Conservation (phyloP, 2,113 vertebrate genomes). For the Holacanthus passer region DNA sequence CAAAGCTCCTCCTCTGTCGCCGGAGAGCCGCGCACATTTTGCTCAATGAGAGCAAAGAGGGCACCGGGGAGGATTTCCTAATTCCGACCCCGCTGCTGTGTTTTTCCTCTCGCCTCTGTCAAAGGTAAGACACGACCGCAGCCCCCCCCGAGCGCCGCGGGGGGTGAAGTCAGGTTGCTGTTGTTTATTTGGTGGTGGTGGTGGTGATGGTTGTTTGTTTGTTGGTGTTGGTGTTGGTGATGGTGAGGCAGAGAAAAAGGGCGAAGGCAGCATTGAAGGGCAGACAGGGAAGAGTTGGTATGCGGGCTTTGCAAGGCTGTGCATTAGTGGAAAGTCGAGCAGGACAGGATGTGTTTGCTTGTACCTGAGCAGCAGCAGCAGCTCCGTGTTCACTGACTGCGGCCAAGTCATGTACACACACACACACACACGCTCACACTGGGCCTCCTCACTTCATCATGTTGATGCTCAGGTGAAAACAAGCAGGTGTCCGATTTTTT, state of each 20-base stretch:
- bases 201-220: conserved; percentile 14
- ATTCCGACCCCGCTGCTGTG: conserved; percentile 65
- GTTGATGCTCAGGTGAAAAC: conserved; percentile 30
- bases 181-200: conserved; percentile 6
- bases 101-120: conserved; percentile 64
- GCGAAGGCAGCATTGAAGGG: conserved; percentile 71
- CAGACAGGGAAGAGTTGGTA: too few relatives aligned
- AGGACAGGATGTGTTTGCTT: conserved; percentile 43
- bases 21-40: conserved; percentile 73
- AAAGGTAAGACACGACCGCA: conserved; percentile 76
- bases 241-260: conserved; percentile 51
- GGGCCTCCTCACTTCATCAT: conserved; percentile 40
- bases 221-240: too few relatives aligned
- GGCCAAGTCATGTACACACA: conserved; percentile 44
- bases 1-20: conserved; percentile 80
- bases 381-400: conserved; percentile 10
- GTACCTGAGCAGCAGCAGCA: conserved; percentile 50
- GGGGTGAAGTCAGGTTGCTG: conserved; percentile 7
- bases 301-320: conserved; percentile 18
- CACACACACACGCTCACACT: too few relatives aligned
- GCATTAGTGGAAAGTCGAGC: conserved; percentile 57
- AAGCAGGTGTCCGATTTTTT: conserved; percentile 3
- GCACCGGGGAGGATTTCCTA: conserved; percentile 73
- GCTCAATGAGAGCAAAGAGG: conserved; percentile 80
- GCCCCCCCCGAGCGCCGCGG: conserved; percentile 42